Evolutionary conservation across 2,113 vertebrate species (phyloP).

Genomic region (Serilophus lunatus): DNA sequence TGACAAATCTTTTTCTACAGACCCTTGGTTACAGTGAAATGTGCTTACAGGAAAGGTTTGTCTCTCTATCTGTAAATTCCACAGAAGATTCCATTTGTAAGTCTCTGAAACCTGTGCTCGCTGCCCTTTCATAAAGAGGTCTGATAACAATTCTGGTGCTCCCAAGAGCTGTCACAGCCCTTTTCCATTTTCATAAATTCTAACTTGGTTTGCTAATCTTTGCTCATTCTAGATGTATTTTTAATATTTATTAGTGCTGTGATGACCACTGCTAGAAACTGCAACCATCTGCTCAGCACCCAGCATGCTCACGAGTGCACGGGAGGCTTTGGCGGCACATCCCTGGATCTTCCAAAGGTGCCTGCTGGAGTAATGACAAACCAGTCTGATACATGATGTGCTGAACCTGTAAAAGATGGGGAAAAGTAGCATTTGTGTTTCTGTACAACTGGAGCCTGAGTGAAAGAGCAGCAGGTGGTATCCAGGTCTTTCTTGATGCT

Average conservation of each 20-base stretch:
- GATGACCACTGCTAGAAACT: not conserved
- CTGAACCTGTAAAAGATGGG: not conserved
- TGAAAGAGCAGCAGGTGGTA: not conserved
- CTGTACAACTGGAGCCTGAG: not conserved
- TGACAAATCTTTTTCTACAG: not conserved
- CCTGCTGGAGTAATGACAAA: not conserved
- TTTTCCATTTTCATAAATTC: not conserved
- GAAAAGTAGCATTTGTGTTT: not conserved
- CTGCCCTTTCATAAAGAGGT: not conserved
- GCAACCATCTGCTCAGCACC: not conserved
- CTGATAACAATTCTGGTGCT: not conserved
- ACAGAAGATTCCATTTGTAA: not conserved
- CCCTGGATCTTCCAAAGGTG: not conserved
- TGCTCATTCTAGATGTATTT: not conserved
- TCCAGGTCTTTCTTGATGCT: not conserved
- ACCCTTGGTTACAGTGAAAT: not conserved
- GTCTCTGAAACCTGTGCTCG: not conserved
- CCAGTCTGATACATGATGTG: not conserved
- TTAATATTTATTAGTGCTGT: not conserved
- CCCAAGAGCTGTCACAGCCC: rapidly evolving
- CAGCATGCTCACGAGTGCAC: rapidly evolving
- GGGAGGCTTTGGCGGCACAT: not conserved
- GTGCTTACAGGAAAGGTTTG: not conserved
- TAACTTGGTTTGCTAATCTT: not conserved
- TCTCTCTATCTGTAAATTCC: not conserved